Percentiles rank a stretch among this genome's conserved stretches.
These are phyloP conservation scores for Clarias macrocephalus DNA, from an alignment of 2,113 vertebrate genomes.

Conservation along the genomic window DNA sequence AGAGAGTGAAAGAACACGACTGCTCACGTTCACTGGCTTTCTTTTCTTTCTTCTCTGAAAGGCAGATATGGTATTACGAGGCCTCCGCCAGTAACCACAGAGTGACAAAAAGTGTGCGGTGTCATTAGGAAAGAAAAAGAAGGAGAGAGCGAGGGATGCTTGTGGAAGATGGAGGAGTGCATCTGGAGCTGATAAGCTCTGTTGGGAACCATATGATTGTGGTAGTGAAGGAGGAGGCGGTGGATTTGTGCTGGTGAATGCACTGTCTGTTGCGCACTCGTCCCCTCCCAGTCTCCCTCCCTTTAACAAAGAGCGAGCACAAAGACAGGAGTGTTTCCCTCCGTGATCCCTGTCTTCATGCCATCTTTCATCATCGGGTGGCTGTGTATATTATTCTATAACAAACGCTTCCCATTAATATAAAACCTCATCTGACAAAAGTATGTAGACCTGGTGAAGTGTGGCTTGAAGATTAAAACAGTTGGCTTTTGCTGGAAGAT, in stretches of 20 bases:
- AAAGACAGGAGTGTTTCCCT: conserved; percentile 60
- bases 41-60: conserved; percentile 76
- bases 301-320: conserved; percentile 54
- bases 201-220: conserved; percentile 85
- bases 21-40: conserved; percentile 58
- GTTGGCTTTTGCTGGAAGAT: conserved; percentile 23
- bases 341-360: conserved; percentile 64
- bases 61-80: conserved; percentile 82
- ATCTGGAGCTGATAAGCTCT: conserved; percentile 89
- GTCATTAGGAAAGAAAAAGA: conserved; percentile 75
- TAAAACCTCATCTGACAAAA: conserved; percentile 65
- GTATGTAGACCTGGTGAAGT: conserved; percentile 60
- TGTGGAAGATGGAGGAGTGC: conserved; percentile 79
- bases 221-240: conserved; percentile 60
- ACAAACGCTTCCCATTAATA: conserved; percentile 70
- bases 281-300: conserved; percentile 43
- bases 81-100: conserved; percentile 85
- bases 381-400: conserved; percentile 67
- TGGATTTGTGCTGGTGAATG: conserved; percentile 62
- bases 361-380: conserved; percentile 70
- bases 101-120: conserved; percentile 91
- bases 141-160: conserved; percentile 68
- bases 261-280: conserved; percentile 64
- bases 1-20: conserved; percentile 45
- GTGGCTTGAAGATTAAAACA: conserved; percentile 40